Evolutionary conservation across 1,140 invertebrate genomes (phyloP).

Genomic region (Aphis gossypii): DNA sequence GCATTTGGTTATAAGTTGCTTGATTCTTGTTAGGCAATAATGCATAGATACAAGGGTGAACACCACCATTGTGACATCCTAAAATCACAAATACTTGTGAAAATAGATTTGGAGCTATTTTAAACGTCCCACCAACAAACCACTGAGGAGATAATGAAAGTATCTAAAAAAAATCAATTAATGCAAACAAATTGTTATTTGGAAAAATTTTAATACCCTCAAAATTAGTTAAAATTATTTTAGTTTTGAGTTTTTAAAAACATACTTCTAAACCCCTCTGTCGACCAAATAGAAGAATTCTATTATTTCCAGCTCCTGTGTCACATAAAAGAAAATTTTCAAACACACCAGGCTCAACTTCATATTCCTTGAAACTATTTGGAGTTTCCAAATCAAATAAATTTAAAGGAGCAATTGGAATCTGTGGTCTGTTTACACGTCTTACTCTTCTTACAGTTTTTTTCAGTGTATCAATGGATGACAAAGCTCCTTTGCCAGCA

Average conservation of each 20-base stretch:
- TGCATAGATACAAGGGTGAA: constrained; percentile 17
- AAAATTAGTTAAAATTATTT: neutral
- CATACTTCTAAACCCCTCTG: constrained; percentile 17
- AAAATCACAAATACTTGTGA: constrained; percentile 11
- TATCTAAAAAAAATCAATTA: constrained; percentile 8
- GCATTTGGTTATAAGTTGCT: neutral
- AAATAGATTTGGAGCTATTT: constrained; percentile 9
- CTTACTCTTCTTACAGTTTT: neutral
- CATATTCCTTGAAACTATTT: neutral
- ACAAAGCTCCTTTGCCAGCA: neutral
- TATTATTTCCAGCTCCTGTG: neutral
- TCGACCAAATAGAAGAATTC: neutral
- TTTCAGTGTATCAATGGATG: neutral
- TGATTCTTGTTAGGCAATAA: constrained; percentile 16
- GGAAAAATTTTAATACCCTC: neutral
- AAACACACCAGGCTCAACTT: neutral
- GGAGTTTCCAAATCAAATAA: neutral
- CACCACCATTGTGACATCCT: neutral
- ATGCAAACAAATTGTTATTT: neutral
- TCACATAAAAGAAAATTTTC: constrained; percentile 23
- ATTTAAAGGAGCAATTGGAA: neutral
- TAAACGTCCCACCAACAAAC: constrained; percentile 34
- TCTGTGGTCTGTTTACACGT: neutral
- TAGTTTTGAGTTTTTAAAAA: no score
- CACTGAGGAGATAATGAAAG: neutral